phyloP scores from a whole-genome alignment of 1,140 invertebrate genomes.

The Cepaea nemoralis region DNA sequence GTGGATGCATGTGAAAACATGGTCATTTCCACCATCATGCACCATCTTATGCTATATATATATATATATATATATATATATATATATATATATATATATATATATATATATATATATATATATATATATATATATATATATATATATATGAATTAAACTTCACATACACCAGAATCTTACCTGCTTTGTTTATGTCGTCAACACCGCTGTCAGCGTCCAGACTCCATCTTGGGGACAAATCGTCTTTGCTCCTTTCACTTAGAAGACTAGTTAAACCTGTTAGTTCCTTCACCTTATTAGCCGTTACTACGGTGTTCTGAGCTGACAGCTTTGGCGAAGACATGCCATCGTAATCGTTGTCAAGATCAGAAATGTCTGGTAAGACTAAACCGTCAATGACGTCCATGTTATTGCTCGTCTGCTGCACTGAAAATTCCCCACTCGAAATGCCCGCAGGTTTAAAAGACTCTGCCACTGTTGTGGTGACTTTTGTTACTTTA shows the following conservation, averaged over 20 bases:
- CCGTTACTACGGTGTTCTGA: not conserved
- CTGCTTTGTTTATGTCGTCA: conserved; percentile 33
- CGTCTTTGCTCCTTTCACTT: not conserved
- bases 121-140: too few relatives aligned
- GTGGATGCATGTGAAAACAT: too few relatives aligned
- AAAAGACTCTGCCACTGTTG: not conserved
- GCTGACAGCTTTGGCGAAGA: not conserved
- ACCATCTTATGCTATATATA: too few relatives aligned
- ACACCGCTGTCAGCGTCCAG: conserved; percentile 8
- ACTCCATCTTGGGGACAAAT: conserved; percentile 1
- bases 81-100: too few relatives aligned
- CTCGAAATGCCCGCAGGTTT: not conserved
- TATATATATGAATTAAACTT: too few relatives aligned
- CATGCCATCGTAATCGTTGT: not conserved
- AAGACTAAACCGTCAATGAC: conserved; percentile 11
- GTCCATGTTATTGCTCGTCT: not conserved
- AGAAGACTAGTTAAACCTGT: not conserved
- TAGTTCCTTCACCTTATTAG: not conserved
- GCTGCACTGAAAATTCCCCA: not conserved
- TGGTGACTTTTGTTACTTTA: conserved; percentile 2
- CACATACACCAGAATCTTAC: not conserved
- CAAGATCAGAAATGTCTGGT: conserved; percentile 19
- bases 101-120: too few relatives aligned
- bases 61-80: too few relatives aligned
- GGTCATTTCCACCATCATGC: too few relatives aligned